Base-by-base conservation (phyloP, 2,888 invertebrate genomes). In the Coelinius sp. region DNA sequence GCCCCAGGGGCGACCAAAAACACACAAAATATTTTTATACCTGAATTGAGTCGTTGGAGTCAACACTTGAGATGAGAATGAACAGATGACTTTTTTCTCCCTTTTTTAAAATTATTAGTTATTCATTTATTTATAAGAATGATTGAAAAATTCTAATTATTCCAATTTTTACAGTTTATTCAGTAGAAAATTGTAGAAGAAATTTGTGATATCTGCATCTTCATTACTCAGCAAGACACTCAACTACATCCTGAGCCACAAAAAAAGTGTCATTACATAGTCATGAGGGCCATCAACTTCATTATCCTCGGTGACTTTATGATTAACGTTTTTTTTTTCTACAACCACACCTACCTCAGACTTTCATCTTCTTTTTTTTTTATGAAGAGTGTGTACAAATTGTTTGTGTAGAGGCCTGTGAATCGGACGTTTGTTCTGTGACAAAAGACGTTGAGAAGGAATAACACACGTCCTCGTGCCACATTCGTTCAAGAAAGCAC, bases 401-500 rank as follows among this genome's bases (percentile, higher is more conserved):
- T 24, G 41, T 35, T 41, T 25, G 12, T 68, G 24, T 44, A 12
- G 56, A 22, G 8, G 12, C 20, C 22, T 44, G 25, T 38, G 44
- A 8, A 17, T 41, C 25, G 35, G 31, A 31, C 38, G 59, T 65
- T 68, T 41, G 35, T 41, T 27, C 74, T 73, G 75, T 78, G 82
- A 83, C 82, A 81, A 79, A 77, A 77, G 76, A 72, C 41, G 65
- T 52, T 68, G 56, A 65, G 73, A 73, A 70, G 78, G 76, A 79
- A 82, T 80, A 81, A 82, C 78, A 74, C 77, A 76, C 74, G 83
- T 79, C 83, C 83, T 83, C 81, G 83, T 82, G 79, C 81, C 79
- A 83, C 78, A 82, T 83, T 78, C 73, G 66, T 69, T 71, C 56
- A 73, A 22, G 65, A 70, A 25, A 41, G 70, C 65, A 64, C 24